Evolutionary conservation across 2,797 vertebrate species (phyloP), one percentile per base, ranked within the genome.

Genomic region (Vultur gryphus): DNA sequence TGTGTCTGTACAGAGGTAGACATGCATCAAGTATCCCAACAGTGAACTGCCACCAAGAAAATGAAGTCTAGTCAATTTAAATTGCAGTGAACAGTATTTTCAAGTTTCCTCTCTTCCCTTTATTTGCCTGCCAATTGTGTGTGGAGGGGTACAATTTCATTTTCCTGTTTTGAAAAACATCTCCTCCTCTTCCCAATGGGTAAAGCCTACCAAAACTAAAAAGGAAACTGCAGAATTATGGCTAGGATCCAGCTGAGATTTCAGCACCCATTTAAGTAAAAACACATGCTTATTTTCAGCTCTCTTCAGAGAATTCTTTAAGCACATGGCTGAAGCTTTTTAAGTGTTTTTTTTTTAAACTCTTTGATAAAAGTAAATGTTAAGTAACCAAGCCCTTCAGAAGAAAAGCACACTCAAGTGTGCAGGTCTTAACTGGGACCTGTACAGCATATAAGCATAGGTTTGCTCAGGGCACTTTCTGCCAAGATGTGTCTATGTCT

Each of bases 201-300:
- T 54, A 94, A 92, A 95, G 23, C 57, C 75, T 39, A 80, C 61
- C 37, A 67, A 87, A 61, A 31, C 71, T 85, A 61, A 37, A 51
- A 2, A 67, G 80, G 59, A 80, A 94, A 83, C 73, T 96, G 90
- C 77, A 58, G 73, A 76, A 57, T 29, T 49, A 13, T 24, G 86
- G 86, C 88, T 64, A 15, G 54, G 64, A 80, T 75, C 92, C 96
- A 95, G 78, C 57, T 7, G 87, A 93, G 88, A 83, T 83, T 87
- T 93, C 95, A 96, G 93, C 93, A 94, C 92, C 87, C 94, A 73
- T 84, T 80, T 75, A 65, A 95, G 43, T 75, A 65, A 91, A 93
- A 95, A 41, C 95, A 90, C 46, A 52, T 78, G 86, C 59, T 91
- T 7, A n/a, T 55, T 26, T 73, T 67, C 71, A 78, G 71, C 48